Base-by-base conservation (phyloP, 1,140 invertebrate species). In the Acromyrmex echinatior region DNA sequence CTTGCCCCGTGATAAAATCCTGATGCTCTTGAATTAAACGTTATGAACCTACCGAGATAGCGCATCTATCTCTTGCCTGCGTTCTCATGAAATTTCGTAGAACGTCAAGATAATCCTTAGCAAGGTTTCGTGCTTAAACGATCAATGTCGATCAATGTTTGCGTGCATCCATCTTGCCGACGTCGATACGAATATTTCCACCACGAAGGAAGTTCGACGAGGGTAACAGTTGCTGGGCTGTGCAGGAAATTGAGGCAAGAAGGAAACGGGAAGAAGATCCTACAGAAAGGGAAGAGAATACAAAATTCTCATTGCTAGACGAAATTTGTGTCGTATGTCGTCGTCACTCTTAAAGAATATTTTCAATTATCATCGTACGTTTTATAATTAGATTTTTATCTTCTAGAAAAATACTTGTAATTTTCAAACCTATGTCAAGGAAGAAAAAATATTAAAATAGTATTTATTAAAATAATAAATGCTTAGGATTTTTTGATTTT, bases 131-230 rank as follows among this genome's bases (percentile, higher is more conserved):
- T 56, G 18, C 18, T 82, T 70, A 60, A 71, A 63, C 35, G 66
- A 58, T 81, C 66, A 71, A 81, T 68, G 65, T 81, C 79, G 66
- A 71, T 81, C 79, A 35, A 81, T 68, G 35, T 71, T 81, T 58
- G 31, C 28, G 39, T 16, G 56, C 56, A 82, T 62, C 68, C 18
- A 60, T 82, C 39, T 66, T 74, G 53, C 14, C 18, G 21, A 49
- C 21, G 28, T 82, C 70, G 70, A 84, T 84, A 35, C 58, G 56
- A 66, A 16, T 25, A 18, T 45, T 73, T 18, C 25, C 25, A 45
- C 4, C 39, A 56, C 25, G 25, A 56, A 76, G 56, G 35, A 81
- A 58, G 66, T 45, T 28, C 35, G 66, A 16, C 28, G 39, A 49
- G 25, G 18, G 70, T 76, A 84, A 76, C 80, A 82, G 68, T 68